These are phyloP conservation scores for Drosophila atripex DNA, from an alignment of 2,888 invertebrate species.

Conservation along the genomic window DNA sequence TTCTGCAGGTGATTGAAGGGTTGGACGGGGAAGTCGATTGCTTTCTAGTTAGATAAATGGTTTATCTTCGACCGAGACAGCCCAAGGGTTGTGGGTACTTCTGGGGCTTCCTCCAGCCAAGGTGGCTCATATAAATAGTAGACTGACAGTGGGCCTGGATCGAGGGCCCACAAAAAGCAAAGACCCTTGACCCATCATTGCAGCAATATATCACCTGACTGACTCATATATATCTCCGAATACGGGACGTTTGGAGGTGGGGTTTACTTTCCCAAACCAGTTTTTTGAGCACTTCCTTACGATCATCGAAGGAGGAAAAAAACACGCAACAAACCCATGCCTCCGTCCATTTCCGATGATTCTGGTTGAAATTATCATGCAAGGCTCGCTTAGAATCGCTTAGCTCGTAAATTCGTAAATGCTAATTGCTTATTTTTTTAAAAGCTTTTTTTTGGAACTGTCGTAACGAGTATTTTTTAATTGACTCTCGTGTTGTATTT, in stretches of 20 bases:
- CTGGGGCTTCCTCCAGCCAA: slow-evolving; percentile 29
- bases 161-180: slow-evolving; percentile 38
- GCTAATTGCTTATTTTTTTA: slow-evolving; percentile 43
- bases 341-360: slow-evolving; percentile 32
- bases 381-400: slow-evolving; percentile 50
- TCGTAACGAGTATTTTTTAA: slow-evolving; percentile 42
- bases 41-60: slow-evolving; percentile 31
- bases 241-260: background rate
- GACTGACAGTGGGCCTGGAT: slow-evolving; percentile 10
- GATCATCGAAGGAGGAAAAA: slow-evolving; percentile 29
- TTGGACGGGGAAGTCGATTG: slow-evolving; percentile 14
- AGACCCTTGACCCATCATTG: slow-evolving; percentile 24
- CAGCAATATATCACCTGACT: slow-evolving; percentile 27
- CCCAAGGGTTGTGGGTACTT: slow-evolving; percentile 30
- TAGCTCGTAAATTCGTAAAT: slow-evolving; percentile 46
- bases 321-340: slow-evolving; percentile 68
- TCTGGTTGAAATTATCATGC: slow-evolving; percentile 59
- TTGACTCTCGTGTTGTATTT: slow-evolving; percentile 3
- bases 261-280: slow-evolving; percentile 26
- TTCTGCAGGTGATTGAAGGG: slow-evolving; percentile 42
- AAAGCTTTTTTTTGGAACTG: slow-evolving; percentile 20
- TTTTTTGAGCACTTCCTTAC: slow-evolving; percentile 57
- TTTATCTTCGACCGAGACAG: slow-evolving; percentile 7
- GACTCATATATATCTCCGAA: slow-evolving; percentile 14
- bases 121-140: slow-evolving; percentile 19